A percentile compares a stretch with the other conserved stretches of the same genome.
Evolutionary conservation across 2,888 invertebrate genomes (phyloP).

Genomic region (Acronicta psi): DNA sequence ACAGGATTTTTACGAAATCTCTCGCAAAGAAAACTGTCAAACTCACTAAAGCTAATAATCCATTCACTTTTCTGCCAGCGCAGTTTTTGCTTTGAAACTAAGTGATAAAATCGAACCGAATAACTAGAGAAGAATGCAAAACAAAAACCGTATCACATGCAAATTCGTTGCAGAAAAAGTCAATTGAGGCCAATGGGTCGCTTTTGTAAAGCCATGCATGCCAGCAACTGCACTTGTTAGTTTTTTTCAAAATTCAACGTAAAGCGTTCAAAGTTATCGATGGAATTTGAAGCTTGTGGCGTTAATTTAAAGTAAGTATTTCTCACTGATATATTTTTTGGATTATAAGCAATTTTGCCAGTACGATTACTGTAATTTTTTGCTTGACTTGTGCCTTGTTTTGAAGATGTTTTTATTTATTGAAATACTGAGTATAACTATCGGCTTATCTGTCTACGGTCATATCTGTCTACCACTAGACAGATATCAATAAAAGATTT

Average conservation of each 20-base stretch:
- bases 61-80: not conserved
- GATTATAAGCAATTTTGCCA: not conserved
- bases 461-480: too few relatives aligned
- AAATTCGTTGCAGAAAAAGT: constrained; percentile 35
- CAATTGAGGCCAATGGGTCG: constrained; percentile 31
- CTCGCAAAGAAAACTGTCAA: not conserved
- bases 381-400: too few relatives aligned
- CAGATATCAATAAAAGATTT: too few relatives aligned
- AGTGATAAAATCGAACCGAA: constrained; percentile 14
- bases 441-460: too few relatives aligned
- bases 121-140: constrained; percentile 13
- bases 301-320: not conserved
- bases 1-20: not conserved
- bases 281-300: not conserved
- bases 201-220: constrained; percentile 29
- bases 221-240: constrained; percentile 9
- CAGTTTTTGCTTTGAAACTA: constrained; percentile 1
- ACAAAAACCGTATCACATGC: constrained; percentile 34
- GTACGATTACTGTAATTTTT: too few relatives aligned
- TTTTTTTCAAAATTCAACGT: constrained; percentile 15
- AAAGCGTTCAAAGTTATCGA: not conserved
- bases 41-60: not conserved
- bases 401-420: too few relatives aligned
- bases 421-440: too few relatives aligned
- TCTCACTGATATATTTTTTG: not conserved